Conservation (phyloP, 2,888 invertebrate species). For the Anarsia innoxiella region DNA sequence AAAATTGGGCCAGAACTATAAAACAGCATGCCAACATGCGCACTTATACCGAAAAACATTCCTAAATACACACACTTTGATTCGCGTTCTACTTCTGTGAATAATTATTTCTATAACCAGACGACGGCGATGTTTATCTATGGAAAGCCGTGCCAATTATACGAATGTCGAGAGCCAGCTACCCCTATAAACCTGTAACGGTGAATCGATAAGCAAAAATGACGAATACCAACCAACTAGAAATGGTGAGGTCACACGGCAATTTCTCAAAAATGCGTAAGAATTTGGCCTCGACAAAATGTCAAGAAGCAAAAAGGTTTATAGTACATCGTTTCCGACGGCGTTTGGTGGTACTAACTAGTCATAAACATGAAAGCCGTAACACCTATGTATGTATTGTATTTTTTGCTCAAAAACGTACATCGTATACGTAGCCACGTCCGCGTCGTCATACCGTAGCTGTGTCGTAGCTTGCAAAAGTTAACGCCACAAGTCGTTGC, state of each 20-base stretch:
- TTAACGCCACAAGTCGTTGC: no score
- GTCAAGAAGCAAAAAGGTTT: constrained; percentile 16
- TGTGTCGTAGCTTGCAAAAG: no score
- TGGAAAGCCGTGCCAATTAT: constrained; percentile 34
- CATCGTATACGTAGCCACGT: no score
- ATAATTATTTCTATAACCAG: constrained; percentile 20
- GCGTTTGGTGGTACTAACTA: not conserved
- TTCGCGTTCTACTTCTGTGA: constrained; percentile 16
- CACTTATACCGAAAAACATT: constrained; percentile 9
- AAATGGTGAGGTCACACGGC: constrained; percentile 19
- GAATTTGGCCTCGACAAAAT: constrained; percentile 16
- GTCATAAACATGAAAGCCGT: constrained; percentile 4
- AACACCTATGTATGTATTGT: no score
- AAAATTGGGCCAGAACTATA: constrained; percentile 13
- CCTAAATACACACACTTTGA: constrained; percentile 12
- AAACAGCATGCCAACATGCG: constrained; percentile 7
- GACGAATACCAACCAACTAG: constrained; percentile 18
- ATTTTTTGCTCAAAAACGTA: no score
- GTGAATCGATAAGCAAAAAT: constrained; percentile 33
- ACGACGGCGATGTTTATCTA: constrained; percentile 32
- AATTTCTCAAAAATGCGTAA: constrained; percentile 14
- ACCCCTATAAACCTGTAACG: constrained; percentile 34
- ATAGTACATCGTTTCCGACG: constrained; percentile 13
- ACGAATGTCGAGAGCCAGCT: constrained; percentile 36
- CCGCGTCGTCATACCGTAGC: no score